phyloP scores from a whole-genome alignment of 2,888 invertebrate species.

The Pecten maximus region DNA sequence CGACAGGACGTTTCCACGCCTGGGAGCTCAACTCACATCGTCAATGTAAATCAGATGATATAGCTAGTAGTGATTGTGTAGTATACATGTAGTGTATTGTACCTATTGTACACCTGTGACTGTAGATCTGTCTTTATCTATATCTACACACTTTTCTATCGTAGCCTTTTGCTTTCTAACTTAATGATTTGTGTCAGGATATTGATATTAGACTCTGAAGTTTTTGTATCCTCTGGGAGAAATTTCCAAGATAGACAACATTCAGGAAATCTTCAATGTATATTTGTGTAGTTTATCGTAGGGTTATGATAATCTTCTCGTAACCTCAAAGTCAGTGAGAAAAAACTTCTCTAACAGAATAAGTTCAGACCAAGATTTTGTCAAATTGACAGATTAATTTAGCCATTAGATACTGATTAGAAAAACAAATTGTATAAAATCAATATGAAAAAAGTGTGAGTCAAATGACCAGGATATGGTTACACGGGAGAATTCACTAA shows the following conservation, averaged over 20 bases:
- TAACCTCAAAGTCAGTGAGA: no score
- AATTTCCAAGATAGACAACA: no score
- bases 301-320: no score
- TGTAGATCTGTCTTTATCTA: background rate
- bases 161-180: background rate
- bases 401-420: slow-evolving; percentile 30
- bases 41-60: background rate
- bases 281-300: no score
- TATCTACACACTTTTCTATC: background rate
- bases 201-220: background rate
- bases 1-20: slow-evolving; percentile 7
- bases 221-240: no score
- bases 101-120: background rate
- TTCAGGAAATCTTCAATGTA: no score
- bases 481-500: background rate
- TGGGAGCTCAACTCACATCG: slow-evolving; percentile 12
- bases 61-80: background rate
- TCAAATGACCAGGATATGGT: background rate
- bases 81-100: background rate
- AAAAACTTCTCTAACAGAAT: no score
- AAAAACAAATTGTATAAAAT: no score
- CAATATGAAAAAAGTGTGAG: no score
- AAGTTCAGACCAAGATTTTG: no score
- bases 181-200: background rate
- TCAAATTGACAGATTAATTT: background rate